phyloP scores from a whole-genome alignment of 2,113 vertebrate genomes.

The Neodon shergylaensis region DNA sequence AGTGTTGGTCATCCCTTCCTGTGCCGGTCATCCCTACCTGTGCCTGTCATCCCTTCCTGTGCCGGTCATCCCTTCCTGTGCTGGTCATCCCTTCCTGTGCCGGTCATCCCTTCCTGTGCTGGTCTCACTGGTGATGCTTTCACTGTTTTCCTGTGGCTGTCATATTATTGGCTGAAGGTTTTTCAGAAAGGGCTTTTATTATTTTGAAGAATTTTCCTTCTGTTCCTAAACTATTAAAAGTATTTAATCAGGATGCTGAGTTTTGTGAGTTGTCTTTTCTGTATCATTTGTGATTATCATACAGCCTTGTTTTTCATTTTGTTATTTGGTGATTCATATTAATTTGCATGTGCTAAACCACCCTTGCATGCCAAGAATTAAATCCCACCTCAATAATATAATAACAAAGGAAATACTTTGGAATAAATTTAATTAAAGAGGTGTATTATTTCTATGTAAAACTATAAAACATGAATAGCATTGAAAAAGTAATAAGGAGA shows the following conservation, averaged over 20 bases:
- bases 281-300: neutral
- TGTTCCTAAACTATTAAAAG: neutral
- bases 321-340: neutral
- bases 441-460: neutral
- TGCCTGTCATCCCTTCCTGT: no score
- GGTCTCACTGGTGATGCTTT: neutral
- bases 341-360: neutral
- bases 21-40: no score
- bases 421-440: neutral
- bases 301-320: neutral
- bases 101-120: no score
- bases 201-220: neutral
- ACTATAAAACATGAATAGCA: neutral
- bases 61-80: no score
- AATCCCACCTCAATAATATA: neutral
- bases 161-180: neutral
- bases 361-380: neutral
- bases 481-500: neutral
- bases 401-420: neutral
- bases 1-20: no score
- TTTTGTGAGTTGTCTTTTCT: neutral
- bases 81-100: no score
- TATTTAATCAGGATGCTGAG: neutral
- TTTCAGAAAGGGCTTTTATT: neutral
- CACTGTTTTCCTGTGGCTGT: neutral